These are phyloP conservation scores for Clitarchus hookeri DNA, from an alignment of 2,888 invertebrate species.

Conservation along the genomic window DNA sequence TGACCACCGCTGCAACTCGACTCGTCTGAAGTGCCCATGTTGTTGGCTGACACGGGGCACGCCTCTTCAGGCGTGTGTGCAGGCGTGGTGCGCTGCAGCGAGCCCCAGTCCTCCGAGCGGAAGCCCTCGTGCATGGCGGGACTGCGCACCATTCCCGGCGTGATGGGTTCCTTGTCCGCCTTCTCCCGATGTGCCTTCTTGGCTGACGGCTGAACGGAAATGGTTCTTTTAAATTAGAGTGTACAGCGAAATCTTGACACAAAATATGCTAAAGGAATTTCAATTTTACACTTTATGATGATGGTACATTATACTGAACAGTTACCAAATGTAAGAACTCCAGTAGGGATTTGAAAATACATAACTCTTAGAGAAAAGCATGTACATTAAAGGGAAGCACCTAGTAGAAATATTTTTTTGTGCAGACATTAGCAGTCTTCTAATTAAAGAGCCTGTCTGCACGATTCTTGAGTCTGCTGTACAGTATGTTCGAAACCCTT, in stretches of 20 bases:
- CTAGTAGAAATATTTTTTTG: too few species aligned
- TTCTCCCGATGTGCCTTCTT: conserved; percentile 41
- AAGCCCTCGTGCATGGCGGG: conserved; percentile 53
- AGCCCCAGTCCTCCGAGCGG: conserved; percentile 50
- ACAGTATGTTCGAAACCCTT: too few species aligned
- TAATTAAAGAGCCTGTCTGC: too few species aligned
- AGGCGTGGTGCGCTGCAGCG: conserved; percentile 46
- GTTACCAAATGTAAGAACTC: too few species aligned
- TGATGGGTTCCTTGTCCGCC: conserved; percentile 43
- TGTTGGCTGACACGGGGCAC: neutral
- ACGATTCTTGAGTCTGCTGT: too few species aligned
- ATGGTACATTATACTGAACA: too few species aligned
- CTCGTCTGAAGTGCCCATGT: conserved; percentile 53
- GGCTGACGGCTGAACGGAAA: conserved; percentile 10
- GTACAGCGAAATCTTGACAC: neutral
- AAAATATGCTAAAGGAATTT: too few species aligned
- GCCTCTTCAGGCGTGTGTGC: conserved; percentile 46
- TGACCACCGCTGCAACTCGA: conserved; percentile 50
- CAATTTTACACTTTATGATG: too few species aligned
- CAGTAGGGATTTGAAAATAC: too few species aligned
- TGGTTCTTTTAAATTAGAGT: neutral
- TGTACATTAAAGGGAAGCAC: too few species aligned
- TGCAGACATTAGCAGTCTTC: too few species aligned
- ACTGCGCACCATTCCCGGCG: conserved; percentile 51
- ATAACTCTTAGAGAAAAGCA: too few species aligned